Evolutionary conservation across 2,113 vertebrate genomes (phyloP).

Genomic region (Centropus unirufus): DNA sequence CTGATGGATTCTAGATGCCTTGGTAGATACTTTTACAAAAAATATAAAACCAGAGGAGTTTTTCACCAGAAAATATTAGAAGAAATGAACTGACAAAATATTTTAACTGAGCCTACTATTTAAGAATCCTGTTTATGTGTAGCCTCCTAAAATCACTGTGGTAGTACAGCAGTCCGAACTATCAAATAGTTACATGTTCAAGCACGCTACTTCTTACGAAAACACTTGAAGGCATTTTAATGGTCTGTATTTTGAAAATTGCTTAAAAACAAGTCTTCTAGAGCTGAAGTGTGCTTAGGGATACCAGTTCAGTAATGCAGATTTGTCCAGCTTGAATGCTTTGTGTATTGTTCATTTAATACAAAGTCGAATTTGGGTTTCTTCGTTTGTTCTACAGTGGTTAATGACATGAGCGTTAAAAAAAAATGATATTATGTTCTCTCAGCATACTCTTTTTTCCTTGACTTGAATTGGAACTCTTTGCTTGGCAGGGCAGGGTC

Average conservation of each 20-base stretch:
- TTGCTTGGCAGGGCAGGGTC: background rate
- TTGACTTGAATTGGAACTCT: background rate
- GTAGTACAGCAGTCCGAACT: background rate
- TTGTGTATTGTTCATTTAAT: background rate
- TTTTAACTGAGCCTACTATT: background rate
- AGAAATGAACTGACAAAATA: background rate
- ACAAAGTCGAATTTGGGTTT: background rate
- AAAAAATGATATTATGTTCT: background rate
- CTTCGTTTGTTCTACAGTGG: background rate
- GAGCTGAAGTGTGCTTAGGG: background rate
- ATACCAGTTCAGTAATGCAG: conserved; percentile 24
- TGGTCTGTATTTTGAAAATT: conserved; percentile 4
- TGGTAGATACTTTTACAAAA: background rate
- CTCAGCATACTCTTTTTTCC: background rate
- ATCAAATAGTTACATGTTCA: background rate
- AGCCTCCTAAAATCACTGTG: conserved; percentile 16
- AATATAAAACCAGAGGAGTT: background rate
- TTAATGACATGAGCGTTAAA: background rate
- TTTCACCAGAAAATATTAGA: background rate
- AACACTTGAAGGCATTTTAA: conserved; percentile 45
- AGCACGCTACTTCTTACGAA: background rate
- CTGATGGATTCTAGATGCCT: background rate
- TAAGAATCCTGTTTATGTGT: background rate
- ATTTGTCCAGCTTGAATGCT: background rate
- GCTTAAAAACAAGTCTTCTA: background rate